These are phyloP conservation scores for Perognathus longimembris DNA, from an alignment of 2,113 vertebrate species.

Conservation along the genomic window DNA sequence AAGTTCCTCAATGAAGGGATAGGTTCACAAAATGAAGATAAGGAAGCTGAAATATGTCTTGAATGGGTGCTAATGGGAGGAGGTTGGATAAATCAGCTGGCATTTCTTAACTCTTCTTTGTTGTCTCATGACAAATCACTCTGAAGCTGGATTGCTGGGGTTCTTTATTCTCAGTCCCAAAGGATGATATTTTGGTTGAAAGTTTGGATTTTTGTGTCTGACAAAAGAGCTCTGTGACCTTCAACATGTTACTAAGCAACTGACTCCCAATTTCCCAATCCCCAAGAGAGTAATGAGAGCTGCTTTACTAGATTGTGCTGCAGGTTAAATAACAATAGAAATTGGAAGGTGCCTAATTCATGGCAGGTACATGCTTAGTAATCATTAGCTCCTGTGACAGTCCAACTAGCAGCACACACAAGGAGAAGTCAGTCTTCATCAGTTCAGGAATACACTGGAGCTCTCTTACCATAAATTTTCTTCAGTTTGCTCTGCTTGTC, in stretches of 20 bases:
- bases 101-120: neutral
- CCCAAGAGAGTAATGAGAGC: neutral
- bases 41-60: too few species aligned
- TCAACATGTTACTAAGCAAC: neutral
- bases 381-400: neutral
- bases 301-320: neutral
- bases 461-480: neutral
- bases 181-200: neutral
- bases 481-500: neutral
- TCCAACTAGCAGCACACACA: neutral
- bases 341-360: neutral
- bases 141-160: neutral
- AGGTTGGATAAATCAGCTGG: neutral
- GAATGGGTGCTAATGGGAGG: too few species aligned
- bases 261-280: neutral
- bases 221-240: neutral
- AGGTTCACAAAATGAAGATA: too few species aligned
- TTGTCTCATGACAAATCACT: neutral
- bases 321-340: neutral
- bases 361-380: neutral
- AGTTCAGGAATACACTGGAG: neutral
- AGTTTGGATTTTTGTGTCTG: neutral
- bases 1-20: too few species aligned
- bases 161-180: slow-evolving; percentile 9
- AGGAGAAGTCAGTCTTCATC: slow-evolving; percentile 2